Base-by-base conservation (phyloP, 2,797 vertebrate genomes). In the Mastacembelus armatus region DNA sequence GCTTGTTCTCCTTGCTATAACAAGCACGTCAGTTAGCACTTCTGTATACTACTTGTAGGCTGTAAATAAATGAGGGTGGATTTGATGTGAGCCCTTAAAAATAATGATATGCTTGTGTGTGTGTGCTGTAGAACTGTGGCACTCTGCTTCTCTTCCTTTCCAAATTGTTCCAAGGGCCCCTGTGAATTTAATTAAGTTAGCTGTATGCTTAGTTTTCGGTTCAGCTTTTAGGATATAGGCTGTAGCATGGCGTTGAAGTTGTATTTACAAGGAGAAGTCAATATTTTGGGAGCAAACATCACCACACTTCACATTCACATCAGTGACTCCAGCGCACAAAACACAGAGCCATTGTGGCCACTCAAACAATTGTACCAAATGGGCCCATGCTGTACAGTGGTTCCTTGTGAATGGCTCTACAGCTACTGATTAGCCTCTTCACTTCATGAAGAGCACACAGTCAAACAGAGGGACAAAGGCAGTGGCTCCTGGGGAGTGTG, bases 371-470 rank as follows among this genome's bases (percentile, higher is more conserved):
- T 50, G 77, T 44, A 61, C 82, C 81, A 75, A 87, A 84, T 74
- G 55, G 80, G 74, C 77, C 85, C 76, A 77, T 68, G 85, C 72
- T 81, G 82, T 91, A 92, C 92, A 92, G 90, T 91, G 88, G 60
- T 62, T 78, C 66, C 66, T 78, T 18, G 77, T 92, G 83, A 93
- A 90, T 88, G 70, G 88, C 84, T 77, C 82, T 39, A 74, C 82
- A 82, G 81, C 78, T 62, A 16, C 77, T 85, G 88, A 90, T 93
- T 90, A 90, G 88, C 82, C 90, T 86, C 90, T 88, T 86, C 77
- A 89, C 89, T 91, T 92, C 84, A 92, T 91, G 74, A 91, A 88
- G 83, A 77, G 85, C 78, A 57, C 80, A 71, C 81, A 85, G 86
- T 88, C 91, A 91, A 93, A 89, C 83, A 90, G 69, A 70, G 63